These are phyloP conservation scores for Sarcoramphus papa DNA, from an alignment of 2,797 vertebrate genomes.

Conservation along the genomic window DNA sequence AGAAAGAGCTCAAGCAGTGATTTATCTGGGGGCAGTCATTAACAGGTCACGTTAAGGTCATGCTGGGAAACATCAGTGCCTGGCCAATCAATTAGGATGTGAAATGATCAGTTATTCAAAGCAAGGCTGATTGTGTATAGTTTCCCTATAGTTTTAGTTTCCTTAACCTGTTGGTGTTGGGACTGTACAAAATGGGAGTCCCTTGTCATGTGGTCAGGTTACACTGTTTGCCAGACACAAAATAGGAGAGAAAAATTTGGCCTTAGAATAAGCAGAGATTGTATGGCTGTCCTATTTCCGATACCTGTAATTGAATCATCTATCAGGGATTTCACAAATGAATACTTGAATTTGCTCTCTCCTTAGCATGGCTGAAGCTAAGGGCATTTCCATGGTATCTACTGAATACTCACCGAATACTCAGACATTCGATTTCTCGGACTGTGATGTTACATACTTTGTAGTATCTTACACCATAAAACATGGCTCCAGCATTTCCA, in stretches of 20 bases:
- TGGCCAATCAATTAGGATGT: background rate
- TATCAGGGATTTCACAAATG: background rate
- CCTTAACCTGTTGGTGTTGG: background rate
- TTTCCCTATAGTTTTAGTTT: background rate
- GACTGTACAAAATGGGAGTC: background rate
- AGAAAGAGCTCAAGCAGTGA: background rate
- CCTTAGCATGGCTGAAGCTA: background rate
- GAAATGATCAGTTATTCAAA: background rate
- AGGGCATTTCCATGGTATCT: background rate
- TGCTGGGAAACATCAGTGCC: background rate
- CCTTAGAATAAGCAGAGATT: background rate
- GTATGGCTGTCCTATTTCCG: background rate
- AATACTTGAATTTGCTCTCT: background rate
- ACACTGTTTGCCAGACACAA: background rate
- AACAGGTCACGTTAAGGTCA: background rate
- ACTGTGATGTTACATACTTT: background rate
- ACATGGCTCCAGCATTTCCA: background rate
- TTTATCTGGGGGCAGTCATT: background rate
- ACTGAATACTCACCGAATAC: background rate
- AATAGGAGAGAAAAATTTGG: background rate
- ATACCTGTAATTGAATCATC: background rate
- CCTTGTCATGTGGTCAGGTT: background rate
- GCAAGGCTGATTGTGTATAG: background rate
- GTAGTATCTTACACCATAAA: background rate
- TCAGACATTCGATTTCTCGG: background rate